phyloP scores from a whole-genome alignment of 1,140 invertebrate species.

The Pollicipes pollicipes region DNA sequence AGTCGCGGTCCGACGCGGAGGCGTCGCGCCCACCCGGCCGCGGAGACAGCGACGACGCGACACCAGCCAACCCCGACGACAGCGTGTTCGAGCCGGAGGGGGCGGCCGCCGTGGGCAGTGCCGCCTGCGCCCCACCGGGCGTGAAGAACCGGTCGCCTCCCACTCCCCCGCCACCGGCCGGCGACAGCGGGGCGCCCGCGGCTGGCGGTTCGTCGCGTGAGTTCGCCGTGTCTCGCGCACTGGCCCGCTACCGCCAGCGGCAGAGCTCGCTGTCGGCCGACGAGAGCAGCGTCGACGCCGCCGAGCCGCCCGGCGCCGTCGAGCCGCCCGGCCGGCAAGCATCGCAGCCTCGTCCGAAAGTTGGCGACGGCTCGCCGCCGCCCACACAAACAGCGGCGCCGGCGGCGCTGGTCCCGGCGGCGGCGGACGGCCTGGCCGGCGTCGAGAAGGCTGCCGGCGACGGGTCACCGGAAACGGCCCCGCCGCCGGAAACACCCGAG shows the following conservation, averaged over 20 bases:
- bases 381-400: too few species aligned
- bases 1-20: slow-evolving; percentile 8
- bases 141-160: slow-evolving; percentile 30
- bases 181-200: slow-evolving; percentile 17
- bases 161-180: slow-evolving; percentile 17
- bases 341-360: too few species aligned
- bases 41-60: too few species aligned
- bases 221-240: slow-evolving; percentile 60
- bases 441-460: too few species aligned
- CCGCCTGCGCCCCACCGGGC: slow-evolving; percentile 14
- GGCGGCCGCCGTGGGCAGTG: neutral
- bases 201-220: slow-evolving; percentile 48
- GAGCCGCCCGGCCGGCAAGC: too few species aligned
- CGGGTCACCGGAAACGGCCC: too few species aligned
- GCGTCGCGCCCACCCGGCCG: neutral
- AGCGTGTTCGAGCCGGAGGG: neutral
- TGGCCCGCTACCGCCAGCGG: slow-evolving; percentile 59
- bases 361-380: too few species aligned
- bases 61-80: neutral
- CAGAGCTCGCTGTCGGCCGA: slow-evolving; percentile 26
- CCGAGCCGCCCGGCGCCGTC: too few species aligned
- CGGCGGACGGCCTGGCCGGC: too few species aligned
- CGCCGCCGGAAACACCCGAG: too few species aligned
- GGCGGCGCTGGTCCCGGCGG: too few species aligned
- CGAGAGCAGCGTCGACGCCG: too few species aligned